phyloP scores from a whole-genome alignment of 2,888 invertebrate genomes.

The Drosophila monieri region DNA sequence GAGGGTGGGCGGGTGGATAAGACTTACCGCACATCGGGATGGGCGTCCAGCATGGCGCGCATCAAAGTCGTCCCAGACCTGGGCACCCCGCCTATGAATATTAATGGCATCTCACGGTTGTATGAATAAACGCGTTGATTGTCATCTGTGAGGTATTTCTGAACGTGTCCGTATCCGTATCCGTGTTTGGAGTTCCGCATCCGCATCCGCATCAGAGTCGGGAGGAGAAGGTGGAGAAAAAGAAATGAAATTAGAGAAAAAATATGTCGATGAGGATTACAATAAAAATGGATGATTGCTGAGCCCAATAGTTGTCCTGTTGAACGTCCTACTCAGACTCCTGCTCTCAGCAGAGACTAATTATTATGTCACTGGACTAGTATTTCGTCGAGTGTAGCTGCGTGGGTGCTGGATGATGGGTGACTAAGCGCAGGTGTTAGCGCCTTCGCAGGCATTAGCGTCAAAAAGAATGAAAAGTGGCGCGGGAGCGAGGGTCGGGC shows the following conservation, averaged over 20 bases:
- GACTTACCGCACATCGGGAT: constrained; percentile 94
- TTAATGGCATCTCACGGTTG: constrained; percentile 95
- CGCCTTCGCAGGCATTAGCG: constrained; percentile 40
- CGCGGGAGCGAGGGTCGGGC: too few species aligned
- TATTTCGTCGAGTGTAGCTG: background rate
- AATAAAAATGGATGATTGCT: too few species aligned
- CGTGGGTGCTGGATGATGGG: constrained; percentile 6
- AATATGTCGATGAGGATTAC: too few species aligned
- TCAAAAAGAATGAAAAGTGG: constrained; percentile 16
- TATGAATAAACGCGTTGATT: constrained; percentile 89
- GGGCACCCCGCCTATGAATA: constrained; percentile 99
- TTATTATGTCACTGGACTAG: too few species aligned
- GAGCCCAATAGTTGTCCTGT: too few species aligned
- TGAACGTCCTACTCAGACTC: too few species aligned
- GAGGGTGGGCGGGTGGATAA: background rate
- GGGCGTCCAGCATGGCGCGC: constrained; percentile 99
- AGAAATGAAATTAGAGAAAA: constrained; percentile 63
- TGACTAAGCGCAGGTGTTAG: constrained; percentile 40
- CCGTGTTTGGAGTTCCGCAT: too few species aligned
- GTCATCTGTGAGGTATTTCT: constrained; percentile 87
- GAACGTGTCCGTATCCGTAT: constrained; percentile 48
- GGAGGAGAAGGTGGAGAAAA: constrained; percentile 7
- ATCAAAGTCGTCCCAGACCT: constrained; percentile 98
- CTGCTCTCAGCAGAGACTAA: too few species aligned
- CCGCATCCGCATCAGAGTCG: constrained; percentile 10